Evolutionary conservation across 2,888 invertebrate genomes (phyloP).

Genomic region (Teleogryllus oceanicus): DNA sequence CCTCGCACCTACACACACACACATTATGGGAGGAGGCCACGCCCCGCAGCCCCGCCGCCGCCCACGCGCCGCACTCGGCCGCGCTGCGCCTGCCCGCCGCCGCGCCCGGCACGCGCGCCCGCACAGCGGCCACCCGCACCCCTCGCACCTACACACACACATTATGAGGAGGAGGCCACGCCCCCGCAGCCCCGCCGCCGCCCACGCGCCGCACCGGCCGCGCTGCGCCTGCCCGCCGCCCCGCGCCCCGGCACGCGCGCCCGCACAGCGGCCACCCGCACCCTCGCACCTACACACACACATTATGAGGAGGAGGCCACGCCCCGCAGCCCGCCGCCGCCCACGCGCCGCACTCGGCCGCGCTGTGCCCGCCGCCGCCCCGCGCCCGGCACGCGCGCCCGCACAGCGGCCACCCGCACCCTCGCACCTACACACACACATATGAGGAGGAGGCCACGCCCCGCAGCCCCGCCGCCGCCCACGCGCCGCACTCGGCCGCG

Average conservation of each 20-base stretch:
- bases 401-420: constrained; percentile 44
- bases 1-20: constrained; percentile 36
- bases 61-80: constrained; percentile 40
- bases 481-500: constrained; percentile 38
- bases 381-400: constrained; percentile 38
- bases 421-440: constrained; percentile 36
- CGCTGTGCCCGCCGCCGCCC: constrained; percentile 37
- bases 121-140: constrained; percentile 44
- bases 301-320: too few species aligned
- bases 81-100: constrained; percentile 37
- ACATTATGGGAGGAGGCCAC: too few species aligned
- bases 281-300: constrained; percentile 36
- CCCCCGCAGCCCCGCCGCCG: constrained; percentile 53
- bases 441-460: too few species aligned
- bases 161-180: too few species aligned
- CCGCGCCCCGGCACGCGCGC: constrained; percentile 38
- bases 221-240: constrained; percentile 36
- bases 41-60: constrained; percentile 51
- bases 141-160: constrained; percentile 36
- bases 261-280: constrained; percentile 44
- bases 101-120: constrained; percentile 37
- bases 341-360: constrained; percentile 39
- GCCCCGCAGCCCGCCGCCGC: constrained; percentile 51
- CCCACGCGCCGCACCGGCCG: constrained; percentile 40
- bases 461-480: constrained; percentile 50